Evolutionary conservation across 2,113 vertebrate genomes (phyloP), one percentile per base, ranked within the genome.

Genomic region (Paramormyrops kingsleyae): DNA sequence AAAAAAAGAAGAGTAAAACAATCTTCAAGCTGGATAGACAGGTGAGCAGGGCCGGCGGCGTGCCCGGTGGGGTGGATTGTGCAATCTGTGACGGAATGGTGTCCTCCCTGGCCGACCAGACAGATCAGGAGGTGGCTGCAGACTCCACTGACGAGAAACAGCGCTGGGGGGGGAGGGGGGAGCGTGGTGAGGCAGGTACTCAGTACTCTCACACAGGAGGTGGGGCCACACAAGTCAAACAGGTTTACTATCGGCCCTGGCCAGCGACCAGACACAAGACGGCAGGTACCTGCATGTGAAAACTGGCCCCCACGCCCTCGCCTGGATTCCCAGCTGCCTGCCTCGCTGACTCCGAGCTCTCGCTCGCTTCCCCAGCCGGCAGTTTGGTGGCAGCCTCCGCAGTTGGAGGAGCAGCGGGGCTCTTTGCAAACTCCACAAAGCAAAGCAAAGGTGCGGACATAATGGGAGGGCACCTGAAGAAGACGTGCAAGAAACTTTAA

Each of bases 291-390:
- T 94, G 95, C 97, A 95, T 97, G 97, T 96, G 92, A 94, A 93
- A 95, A 97, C 97, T 94, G 91, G 97, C 96, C 95, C 95, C 93
- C 95, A 95, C 97, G 94, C 97, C 96, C 96, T 95, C 94, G 90
- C 91, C 89, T 90, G 91, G 93, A 56, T 92, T 92, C 94, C 92
- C 92, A 88, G 93, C 91, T 90, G 50, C 92, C 95, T 93, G 92
- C 91, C 93, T 77, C 93, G 94, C 62, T 0, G 62, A 10, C 62
- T 66, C 62, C 62, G 7, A 31, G 24, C 2, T 39, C 94, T 92
- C 91, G 94, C 93, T 94, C 95, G 95, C 91, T 94, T 94, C 93
- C 92, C 90, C 19, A 13, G 31, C 42, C 21, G 47, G 84, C 56
- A 87, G 27, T 90, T 62, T 66, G 70, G 35, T 66, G n/a, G 21